Conservation (phyloP, 2,113 vertebrate genomes). For the Trinectes maculatus region DNA sequence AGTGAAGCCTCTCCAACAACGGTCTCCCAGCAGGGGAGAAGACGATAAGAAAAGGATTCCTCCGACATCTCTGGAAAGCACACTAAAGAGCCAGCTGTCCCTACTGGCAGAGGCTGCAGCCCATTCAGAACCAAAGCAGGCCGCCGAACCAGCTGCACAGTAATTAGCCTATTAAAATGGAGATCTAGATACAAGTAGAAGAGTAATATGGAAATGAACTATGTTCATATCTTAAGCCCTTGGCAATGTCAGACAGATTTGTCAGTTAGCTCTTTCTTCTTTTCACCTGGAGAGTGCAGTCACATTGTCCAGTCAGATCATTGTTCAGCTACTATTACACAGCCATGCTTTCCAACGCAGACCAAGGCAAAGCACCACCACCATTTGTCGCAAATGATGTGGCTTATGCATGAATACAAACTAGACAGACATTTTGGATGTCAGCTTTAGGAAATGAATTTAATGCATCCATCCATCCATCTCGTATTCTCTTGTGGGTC, state of each 20-base stretch:
- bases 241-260: slow-evolving; percentile 61
- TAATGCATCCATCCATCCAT: too few species aligned
- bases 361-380: background rate
- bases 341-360: background rate
- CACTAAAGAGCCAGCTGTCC: slow-evolving; percentile 51
- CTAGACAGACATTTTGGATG: background rate
- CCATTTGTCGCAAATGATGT: background rate
- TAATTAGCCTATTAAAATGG: slow-evolving; percentile 82
- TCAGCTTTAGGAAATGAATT: background rate
- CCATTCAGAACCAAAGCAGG: slow-evolving; percentile 39
- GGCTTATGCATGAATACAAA: background rate
- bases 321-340: background rate
- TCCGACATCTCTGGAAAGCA: slow-evolving; percentile 56
- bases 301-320: slow-evolving; percentile 14
- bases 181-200: slow-evolving; percentile 76
- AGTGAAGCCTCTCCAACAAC: slow-evolving; percentile 63
- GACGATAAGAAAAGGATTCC: slow-evolving; percentile 72
- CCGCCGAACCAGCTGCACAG: slow-evolving; percentile 25
- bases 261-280: slow-evolving; percentile 6
- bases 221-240: slow-evolving; percentile 70
- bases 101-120: slow-evolving; percentile 37
- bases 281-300: slow-evolving; percentile 7
- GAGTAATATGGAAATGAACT: slow-evolving; percentile 69
- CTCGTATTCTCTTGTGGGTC: too few species aligned
- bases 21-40: slow-evolving; percentile 60